Conservation (phyloP, 1,140 invertebrate species). For the Drosophila bifasciata region DNA sequence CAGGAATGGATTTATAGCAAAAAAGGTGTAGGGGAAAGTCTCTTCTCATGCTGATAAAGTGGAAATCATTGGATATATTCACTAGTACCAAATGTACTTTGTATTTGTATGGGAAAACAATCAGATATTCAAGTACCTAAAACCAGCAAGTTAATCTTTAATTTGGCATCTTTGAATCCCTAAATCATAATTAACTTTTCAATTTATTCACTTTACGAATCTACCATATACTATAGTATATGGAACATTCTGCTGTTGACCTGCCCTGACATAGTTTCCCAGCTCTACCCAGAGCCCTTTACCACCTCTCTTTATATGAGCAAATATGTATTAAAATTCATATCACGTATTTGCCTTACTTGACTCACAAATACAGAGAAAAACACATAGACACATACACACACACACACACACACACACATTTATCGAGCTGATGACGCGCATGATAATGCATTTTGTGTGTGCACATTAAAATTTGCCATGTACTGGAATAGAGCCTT, state of each 20-base stretch:
- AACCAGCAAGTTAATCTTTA: no score
- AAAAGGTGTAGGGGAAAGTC: no score
- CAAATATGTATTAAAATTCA: constrained; percentile 67
- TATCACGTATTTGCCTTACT: constrained; percentile 72
- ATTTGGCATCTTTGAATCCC: no score
- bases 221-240: no score
- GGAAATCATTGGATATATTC: no score
- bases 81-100: no score
- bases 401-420: constrained; percentile 5
- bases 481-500: constrained; percentile 51
- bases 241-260: constrained; percentile 11
- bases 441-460: constrained; percentile 79
- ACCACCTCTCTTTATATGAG: constrained; percentile 20
- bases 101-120: no score
- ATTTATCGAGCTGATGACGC: constrained; percentile 24
- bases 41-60: no score
- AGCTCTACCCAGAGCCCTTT: constrained; percentile 16
- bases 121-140: no score
- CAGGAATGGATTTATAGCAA: background rate
- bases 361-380: constrained; percentile 41
- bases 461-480: constrained; percentile 57
- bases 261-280: constrained; percentile 61
- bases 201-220: constrained; percentile 13
- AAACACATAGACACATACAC: constrained; percentile 17
- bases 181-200: constrained; percentile 18